Evolutionary conservation across 1,140 invertebrate species (phyloP).

Genomic region (Polypedilum pembai): DNA sequence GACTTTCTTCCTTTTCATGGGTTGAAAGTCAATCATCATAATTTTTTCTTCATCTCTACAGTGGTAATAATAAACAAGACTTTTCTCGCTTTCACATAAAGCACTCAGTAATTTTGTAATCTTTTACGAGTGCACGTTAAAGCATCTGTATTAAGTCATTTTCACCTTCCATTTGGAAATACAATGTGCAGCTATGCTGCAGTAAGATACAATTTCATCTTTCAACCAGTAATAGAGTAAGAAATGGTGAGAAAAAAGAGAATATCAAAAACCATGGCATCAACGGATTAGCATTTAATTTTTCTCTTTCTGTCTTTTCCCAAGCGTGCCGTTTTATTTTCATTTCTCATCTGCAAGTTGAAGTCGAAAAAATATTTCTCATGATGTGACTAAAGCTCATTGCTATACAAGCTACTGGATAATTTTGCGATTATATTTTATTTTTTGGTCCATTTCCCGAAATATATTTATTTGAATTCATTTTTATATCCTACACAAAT

Average conservation of each 20-base stretch:
- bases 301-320: not conserved
- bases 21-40: too few relatives aligned
- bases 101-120: too few relatives aligned
- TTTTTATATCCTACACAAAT: not conserved
- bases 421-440: constrained; percentile 23
- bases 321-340: not conserved
- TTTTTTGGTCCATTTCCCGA: not conserved
- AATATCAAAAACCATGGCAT: not conserved
- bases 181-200: too few relatives aligned
- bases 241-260: not conserved
- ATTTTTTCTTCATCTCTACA: too few relatives aligned
- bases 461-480: constrained; percentile 5
- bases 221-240: not conserved
- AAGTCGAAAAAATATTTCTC: not conserved
- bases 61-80: too few relatives aligned
- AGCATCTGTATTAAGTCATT: too few relatives aligned
- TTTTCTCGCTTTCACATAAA: too few relatives aligned
- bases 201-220: too few relatives aligned
- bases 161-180: too few relatives aligned
- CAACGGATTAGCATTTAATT: constrained; percentile 17
- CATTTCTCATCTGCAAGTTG: not conserved
- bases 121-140: too few relatives aligned
- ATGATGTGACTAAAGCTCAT: not conserved
- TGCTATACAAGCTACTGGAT: not conserved
- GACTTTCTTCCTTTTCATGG: too few relatives aligned